A percentile compares a stretch with the other conserved stretches of the same genome.
phyloP scores from a whole-genome alignment of 2,888 invertebrate genomes.

The Lasioglossum malachurum region DNA sequence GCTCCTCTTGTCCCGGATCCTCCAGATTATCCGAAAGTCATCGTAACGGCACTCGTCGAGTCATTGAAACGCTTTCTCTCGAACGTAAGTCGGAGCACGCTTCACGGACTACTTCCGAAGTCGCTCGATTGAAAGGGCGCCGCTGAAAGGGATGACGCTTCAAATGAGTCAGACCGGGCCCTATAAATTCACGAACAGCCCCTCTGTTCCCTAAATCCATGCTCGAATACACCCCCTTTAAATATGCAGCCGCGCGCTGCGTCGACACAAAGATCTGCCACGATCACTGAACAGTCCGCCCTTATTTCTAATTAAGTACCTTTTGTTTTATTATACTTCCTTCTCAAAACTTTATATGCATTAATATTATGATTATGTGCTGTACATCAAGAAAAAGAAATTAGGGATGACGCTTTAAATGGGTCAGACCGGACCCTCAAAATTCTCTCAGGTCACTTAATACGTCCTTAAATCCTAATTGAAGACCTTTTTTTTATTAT shows the following conservation, averaged over 20 bases:
- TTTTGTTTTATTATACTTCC: too few species aligned
- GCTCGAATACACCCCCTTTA: background rate
- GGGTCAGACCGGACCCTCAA: too few species aligned
- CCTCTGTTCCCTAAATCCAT: background rate
- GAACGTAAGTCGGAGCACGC: constrained; percentile 21
- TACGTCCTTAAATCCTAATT: too few species aligned
- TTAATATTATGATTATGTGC: too few species aligned
- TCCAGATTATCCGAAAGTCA: constrained; percentile 50
- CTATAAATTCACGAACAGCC: background rate
- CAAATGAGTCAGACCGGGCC: background rate
- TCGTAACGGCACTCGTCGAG: constrained; percentile 24
- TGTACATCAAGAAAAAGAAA: too few species aligned
- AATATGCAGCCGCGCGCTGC: background rate
- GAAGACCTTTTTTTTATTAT: too few species aligned
- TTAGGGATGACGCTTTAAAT: too few species aligned
- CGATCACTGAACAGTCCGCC: too few species aligned
- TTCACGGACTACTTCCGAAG: constrained; percentile 21
- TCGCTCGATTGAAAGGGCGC: constrained; percentile 17
- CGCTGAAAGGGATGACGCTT: constrained; percentile 9
- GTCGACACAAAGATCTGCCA: background rate
- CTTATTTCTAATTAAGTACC: too few species aligned
- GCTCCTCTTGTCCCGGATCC: constrained; percentile 13
- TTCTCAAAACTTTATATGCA: too few species aligned
- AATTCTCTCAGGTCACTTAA: too few species aligned
- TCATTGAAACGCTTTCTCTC: constrained; percentile 33